phyloP scores from a whole-genome alignment of 2,113 vertebrate genomes.

The Proterorhinus semilunaris region DNA sequence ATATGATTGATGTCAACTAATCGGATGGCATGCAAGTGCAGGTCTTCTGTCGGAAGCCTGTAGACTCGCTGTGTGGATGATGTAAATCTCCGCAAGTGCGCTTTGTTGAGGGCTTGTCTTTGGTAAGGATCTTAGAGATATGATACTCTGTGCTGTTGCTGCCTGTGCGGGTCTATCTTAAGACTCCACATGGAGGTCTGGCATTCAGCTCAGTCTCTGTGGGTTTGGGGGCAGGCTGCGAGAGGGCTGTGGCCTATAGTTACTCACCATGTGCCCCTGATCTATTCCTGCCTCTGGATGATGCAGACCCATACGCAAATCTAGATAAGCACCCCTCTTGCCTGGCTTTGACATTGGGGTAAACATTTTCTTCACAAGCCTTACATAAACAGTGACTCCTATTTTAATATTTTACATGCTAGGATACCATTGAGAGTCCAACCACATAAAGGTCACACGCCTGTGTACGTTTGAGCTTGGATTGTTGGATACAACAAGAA shows the following conservation, averaged over 20 bases:
- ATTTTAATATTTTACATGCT: conserved; percentile 13
- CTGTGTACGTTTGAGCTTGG: background rate
- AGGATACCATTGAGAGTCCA: background rate
- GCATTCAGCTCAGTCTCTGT: conserved; percentile 71
- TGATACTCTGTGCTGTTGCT: conserved; percentile 72
- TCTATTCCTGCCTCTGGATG: conserved; percentile 64
- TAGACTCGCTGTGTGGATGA: conserved; percentile 42
- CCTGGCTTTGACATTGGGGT: conserved; percentile 48
- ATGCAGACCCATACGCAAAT: conserved; percentile 39
- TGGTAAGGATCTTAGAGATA: conserved; percentile 72
- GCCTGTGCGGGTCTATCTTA: conserved; percentile 75
- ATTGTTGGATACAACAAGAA: background rate
- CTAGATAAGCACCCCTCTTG: conserved; percentile 53
- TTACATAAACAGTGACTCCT: conserved; percentile 13
- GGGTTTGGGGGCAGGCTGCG: conserved; percentile 65
- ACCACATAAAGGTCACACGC: background rate
- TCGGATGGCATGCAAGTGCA: conserved; percentile 65
- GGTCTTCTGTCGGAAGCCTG: conserved; percentile 51
- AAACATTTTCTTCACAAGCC: conserved; percentile 27
- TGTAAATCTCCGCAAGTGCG: conserved; percentile 61
- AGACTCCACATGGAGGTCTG: conserved; percentile 77
- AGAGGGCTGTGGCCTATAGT: conserved; percentile 64
- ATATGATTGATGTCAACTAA: conserved; percentile 75
- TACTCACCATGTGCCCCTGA: conserved; percentile 55
- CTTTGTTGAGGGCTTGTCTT: conserved; percentile 69